Conservation (phyloP, 2,113 vertebrate species). For the Pangasianodon gigas region DNA sequence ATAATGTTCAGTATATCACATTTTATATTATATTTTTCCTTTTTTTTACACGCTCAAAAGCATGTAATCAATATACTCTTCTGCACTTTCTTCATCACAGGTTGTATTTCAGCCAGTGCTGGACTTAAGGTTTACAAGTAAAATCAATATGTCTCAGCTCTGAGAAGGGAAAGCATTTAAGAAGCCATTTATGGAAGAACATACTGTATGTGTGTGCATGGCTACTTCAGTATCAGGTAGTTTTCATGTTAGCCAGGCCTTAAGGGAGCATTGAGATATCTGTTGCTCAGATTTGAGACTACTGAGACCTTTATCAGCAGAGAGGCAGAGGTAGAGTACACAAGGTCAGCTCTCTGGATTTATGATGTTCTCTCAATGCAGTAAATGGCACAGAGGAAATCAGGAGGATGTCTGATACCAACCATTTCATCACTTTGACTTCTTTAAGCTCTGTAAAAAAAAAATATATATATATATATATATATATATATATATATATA, state of each 20-base stretch:
- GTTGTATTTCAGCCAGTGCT: neutral
- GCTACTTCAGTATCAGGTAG: neutral
- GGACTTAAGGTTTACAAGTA: neutral
- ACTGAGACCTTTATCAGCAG: conserved; percentile 41
- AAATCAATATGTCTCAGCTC: conserved; percentile 4
- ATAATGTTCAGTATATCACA: neutral
- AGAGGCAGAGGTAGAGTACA: conserved; percentile 49
- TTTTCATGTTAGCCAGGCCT: neutral
- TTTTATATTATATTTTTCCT: neutral
- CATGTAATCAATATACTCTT: neutral
- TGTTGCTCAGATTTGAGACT: conserved; percentile 41
- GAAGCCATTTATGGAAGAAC: neutral
- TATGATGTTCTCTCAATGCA: conserved; percentile 68
- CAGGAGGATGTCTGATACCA: conserved; percentile 68
- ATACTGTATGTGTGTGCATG: neutral
- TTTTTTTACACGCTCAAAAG: neutral
- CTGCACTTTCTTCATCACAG: neutral
- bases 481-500: conserved; percentile 36
- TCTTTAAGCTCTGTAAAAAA: conserved; percentile 72
- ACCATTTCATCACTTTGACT: conserved; percentile 78
- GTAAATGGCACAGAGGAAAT: conserved; percentile 65
- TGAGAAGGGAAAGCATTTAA: neutral
- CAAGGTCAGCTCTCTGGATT: conserved; percentile 73
- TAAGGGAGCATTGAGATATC: conserved; percentile 19
- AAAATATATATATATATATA: conserved; percentile 47